Evolutionary conservation across 2,797 vertebrate species (phyloP), one percentile per base, ranked within the genome.

Genomic region (Anabacerthia variegaticeps): DNA sequence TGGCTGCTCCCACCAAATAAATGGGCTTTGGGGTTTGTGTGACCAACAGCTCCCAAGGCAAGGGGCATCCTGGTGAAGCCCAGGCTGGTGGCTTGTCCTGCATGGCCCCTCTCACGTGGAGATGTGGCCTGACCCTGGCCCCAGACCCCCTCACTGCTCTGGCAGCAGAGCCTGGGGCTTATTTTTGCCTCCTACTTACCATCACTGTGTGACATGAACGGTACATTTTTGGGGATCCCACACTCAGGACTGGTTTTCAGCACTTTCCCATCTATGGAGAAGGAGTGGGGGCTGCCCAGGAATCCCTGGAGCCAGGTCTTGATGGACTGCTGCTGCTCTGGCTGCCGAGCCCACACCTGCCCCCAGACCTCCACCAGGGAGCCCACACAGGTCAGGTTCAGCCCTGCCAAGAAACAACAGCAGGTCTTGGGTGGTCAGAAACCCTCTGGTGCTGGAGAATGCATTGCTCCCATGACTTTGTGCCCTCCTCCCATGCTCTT

Each of bases 291-390:
- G 28, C 52, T 88, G 37, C 11, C 26, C 34, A 88, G 32, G 15
- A 95, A 67, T 49, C 68, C 59, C 9, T 26, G 51, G 21, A 4
- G 46, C 96, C 92, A 97, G 14, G 39, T 85, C 32, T 58, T 4
- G 6, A 96, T 78, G 48, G 61, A 32, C 46, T 68, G 36, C 37
- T 79, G 56, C 66, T 97, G 92, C 56, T 72, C 46, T 0, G 2
- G 30, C n/a, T 61, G 67, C 28, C 6, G 63, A 74, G 89, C 68
- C 82, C 62, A 76, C 28, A 95, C 22, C 44, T 54, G 83, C n/a
- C 92, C 95, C 10, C 92, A 96, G 28, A 97, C 52, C 41, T 89
- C 67, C 76, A 96, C 22, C 28, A 72, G 21, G 36, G 71, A 92
- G 19, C 52, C 52, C 26, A 20, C 7, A 14, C 94, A 96, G 1